Evolutionary conservation across 1,140 invertebrate species (phyloP).

Genomic region (Heliconius himera): DNA sequence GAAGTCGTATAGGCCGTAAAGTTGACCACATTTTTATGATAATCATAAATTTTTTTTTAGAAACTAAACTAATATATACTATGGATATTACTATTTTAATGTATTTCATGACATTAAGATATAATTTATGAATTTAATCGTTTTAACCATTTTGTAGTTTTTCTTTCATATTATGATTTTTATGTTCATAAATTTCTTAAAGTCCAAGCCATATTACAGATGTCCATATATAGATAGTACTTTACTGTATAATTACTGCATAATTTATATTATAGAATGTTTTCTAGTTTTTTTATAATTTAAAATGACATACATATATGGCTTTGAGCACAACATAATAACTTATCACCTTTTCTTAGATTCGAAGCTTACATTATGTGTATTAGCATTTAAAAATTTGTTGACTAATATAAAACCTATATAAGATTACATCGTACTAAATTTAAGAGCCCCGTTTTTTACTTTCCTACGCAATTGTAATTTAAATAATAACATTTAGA

Average conservation of each 20-base stretch:
- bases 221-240: neutral
- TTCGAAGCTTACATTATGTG: too few relatives aligned
- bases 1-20: slow-evolving; percentile 4
- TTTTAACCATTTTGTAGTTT: neutral
- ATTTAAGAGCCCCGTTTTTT: too few relatives aligned
- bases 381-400: too few relatives aligned
- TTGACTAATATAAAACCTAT: too few relatives aligned
- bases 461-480: too few relatives aligned
- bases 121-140: slow-evolving; percentile 17
- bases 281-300: neutral
- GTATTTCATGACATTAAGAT: neutral
- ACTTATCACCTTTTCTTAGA: too few relatives aligned
- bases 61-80: slow-evolving; percentile 4
- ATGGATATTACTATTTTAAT: slow-evolving; percentile 15
- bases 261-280: neutral
- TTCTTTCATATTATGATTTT: slow-evolving; percentile 15
- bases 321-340: neutral
- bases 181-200: neutral
- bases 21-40: slow-evolving; percentile 11
- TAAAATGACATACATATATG: neutral
- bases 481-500: too few relatives aligned
- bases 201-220: neutral
- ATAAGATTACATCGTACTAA: too few relatives aligned
- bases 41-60: slow-evolving; percentile 14
- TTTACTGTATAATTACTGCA: neutral